Evolutionary conservation across 1,140 invertebrate genomes (phyloP), one percentile per base, ranked within the genome.

Genomic region (Drosophila ironensis): DNA sequence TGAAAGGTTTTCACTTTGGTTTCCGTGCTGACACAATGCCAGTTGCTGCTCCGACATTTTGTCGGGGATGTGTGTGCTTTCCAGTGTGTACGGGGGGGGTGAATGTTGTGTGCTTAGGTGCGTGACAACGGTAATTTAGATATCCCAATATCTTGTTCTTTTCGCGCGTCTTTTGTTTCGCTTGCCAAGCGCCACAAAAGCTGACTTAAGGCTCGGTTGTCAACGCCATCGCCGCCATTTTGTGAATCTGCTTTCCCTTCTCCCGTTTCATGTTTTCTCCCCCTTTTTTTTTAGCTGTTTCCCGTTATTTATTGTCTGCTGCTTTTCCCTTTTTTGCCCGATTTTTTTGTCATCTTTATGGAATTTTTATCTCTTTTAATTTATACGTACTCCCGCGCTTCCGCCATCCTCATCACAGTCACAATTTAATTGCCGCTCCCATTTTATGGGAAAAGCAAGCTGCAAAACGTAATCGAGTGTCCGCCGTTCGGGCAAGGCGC

Each of bases 121-220:
- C 69, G 78, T 82, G 78, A 59, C 54, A 64, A 41, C 56, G 51
- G 37, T 73, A 84, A 84, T 86, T 78, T 77, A 73, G 73, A 75
- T 70, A 64, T 80, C 46, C 40, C 44, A 53, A 74, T 78, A 74
- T 70, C 52, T 80, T 78, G 69, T 73, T 70, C 73, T 61, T 73
- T 73, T 82, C 80, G 71, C 78, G 73, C 77, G 52, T 54, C 76
- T 81, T 84, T 86, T 78, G 50, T 78, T 78, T 64, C 46, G 57
- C 59, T 30, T 16, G 28, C 7, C 28, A 54, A 35, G 25, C 41
- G 28, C 44, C 64, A 71, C 54, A 71, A 71, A 71, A 70, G 67
- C 60, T 37, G 47, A 63, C 69, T 78, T 80, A 71, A 60, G 68
- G 14, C 56, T 24, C 38, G 22, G 38, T 66, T 64, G 75, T 77